phyloP scores from a whole-genome alignment of 23 tunicate genomes.

The Oikopleura dioica region DNA sequence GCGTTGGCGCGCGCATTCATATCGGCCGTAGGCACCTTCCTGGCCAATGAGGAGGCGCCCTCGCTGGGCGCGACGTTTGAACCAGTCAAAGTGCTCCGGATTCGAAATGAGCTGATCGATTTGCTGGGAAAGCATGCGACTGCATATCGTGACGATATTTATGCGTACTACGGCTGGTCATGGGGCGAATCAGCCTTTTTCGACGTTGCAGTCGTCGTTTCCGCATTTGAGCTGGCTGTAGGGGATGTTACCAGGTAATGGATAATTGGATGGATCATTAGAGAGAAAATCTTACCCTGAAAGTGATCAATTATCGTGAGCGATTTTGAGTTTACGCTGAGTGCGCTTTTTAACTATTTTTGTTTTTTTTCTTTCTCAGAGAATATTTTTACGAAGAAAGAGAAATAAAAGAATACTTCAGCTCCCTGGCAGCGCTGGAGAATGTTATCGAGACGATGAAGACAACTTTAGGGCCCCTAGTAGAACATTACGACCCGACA shows the following conservation, averaged over 20 bases:
- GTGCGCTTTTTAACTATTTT: too few relatives aligned
- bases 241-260: background rate
- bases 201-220: background rate
- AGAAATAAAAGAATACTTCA: too few relatives aligned
- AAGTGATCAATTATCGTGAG: too few relatives aligned
- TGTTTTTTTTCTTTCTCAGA: too few relatives aligned
- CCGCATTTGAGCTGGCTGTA: background rate
- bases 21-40: background rate
- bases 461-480: too few relatives aligned
- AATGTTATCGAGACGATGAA: too few relatives aligned
- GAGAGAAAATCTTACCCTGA: too few relatives aligned
- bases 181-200: background rate
- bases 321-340: too few relatives aligned
- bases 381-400: too few relatives aligned
- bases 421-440: too few relatives aligned
- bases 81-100: background rate
- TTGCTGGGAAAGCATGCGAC: background rate
- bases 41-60: background rate
- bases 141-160: background rate
- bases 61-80: background rate
- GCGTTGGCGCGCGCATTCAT: background rate
- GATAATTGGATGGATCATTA: too few relatives aligned
- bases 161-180: slow-evolving; percentile 8
- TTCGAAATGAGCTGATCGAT: background rate
- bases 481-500: too few relatives aligned